Conservation (phyloP, 92 coral and sea anemone genomes). For the Epizoanthus ramosus region DNA sequence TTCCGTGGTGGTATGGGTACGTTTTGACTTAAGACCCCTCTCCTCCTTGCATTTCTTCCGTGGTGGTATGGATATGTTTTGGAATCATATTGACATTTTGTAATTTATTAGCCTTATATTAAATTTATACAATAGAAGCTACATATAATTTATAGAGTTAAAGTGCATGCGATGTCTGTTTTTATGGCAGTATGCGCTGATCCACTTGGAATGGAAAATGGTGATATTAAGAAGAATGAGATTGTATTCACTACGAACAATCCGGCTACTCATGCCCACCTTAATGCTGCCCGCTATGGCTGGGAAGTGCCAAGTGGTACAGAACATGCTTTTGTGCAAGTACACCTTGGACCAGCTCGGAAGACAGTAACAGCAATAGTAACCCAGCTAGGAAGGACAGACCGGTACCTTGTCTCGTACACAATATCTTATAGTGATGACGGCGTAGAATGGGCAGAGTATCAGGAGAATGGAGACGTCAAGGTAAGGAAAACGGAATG, state of each 20-base stretch:
- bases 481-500: background rate
- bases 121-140: too few species aligned
- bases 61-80: too few species aligned
- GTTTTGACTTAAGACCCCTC: too few species aligned
- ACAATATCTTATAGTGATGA: slow-evolving; percentile 21
- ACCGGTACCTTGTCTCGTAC: background rate
- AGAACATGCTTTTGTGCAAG: slow-evolving; percentile 5
- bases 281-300: background rate
- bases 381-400: background rate
- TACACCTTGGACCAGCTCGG: slow-evolving; percentile 27
- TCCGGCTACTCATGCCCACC: background rate
- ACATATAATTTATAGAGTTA: too few species aligned
- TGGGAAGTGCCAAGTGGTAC: background rate
- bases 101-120: too few species aligned
- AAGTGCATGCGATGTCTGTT: background rate
- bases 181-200: slow-evolving; percentile 15
- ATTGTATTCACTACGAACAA: background rate
- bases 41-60: too few species aligned
- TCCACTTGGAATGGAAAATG: slow-evolving; percentile 43
- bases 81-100: too few species aligned
- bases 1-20: too few species aligned
- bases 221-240: background rate
- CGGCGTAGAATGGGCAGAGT: slow-evolving; percentile 14
- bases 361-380: slow-evolving; percentile 22
- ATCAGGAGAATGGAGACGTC: slow-evolving; percentile 18